These are phyloP conservation scores for Corynorhinus townsendii DNA, from an alignment of 2,113 vertebrate genomes.

Conservation along the genomic window DNA sequence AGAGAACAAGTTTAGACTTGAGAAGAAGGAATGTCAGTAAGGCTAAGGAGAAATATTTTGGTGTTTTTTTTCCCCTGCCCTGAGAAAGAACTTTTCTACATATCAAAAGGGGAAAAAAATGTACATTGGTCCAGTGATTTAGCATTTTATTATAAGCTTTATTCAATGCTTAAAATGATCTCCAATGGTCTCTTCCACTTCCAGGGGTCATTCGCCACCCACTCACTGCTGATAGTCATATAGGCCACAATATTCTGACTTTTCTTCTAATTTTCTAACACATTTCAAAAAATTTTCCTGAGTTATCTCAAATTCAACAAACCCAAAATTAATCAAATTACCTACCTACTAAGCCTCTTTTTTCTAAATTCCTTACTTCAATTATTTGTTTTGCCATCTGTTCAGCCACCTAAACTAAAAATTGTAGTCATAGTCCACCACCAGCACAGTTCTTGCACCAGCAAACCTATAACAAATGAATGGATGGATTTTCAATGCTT, in stretches of 20 bases:
- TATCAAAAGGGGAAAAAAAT: not conserved
- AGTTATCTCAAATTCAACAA: not conserved
- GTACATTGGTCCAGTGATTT: not conserved
- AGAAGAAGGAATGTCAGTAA: slow-evolving; percentile 14
- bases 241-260: not conserved
- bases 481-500: not conserved
- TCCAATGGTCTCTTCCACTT: not conserved
- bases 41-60: not conserved
- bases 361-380: not conserved
- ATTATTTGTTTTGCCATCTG: not conserved
- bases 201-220: not conserved
- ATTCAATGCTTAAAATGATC: not conserved
- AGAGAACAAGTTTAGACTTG: slow-evolving; percentile 56
- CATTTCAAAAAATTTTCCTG: not conserved
- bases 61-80: not conserved
- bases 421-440: not conserved
- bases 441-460: not conserved
- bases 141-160: not conserved
- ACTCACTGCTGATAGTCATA: not conserved
- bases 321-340: not conserved
- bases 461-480: not conserved
- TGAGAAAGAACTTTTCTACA: slow-evolving; percentile 27
- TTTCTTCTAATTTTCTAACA: not conserved
- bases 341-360: not conserved
- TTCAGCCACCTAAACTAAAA: not conserved